These are phyloP conservation scores for Ferdinandea cuprea DNA, from an alignment of 2,888 invertebrate species.

Conservation along the genomic window DNA sequence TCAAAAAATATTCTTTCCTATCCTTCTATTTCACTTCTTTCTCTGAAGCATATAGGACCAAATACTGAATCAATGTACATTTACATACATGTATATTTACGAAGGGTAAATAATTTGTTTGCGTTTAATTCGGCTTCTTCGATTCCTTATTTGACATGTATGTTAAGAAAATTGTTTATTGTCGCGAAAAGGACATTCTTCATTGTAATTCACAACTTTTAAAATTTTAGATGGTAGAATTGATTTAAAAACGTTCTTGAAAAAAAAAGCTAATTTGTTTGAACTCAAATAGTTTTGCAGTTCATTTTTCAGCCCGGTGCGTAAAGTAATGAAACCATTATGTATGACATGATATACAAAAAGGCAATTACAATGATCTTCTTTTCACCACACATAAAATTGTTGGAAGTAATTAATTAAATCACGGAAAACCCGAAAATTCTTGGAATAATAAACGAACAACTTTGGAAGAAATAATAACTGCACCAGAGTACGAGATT, in stretches of 20 bases:
- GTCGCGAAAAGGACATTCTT: slow-evolving; percentile 39
- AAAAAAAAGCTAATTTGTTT: slow-evolving; percentile 6
- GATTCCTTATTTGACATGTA: slow-evolving; percentile 20
- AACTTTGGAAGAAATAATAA: neutral
- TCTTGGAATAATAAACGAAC: neutral
- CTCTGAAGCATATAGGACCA: slow-evolving; percentile 21
- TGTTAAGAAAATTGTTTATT: slow-evolving; percentile 21
- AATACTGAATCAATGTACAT: slow-evolving; percentile 32
- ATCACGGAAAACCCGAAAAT: neutral
- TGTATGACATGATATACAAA: slow-evolving; percentile 47
- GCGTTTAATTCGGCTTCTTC: slow-evolving; percentile 22
- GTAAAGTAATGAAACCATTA: slow-evolving; percentile 69
- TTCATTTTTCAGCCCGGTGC: slow-evolving; percentile 63
- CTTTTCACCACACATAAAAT: slow-evolving; percentile 41
- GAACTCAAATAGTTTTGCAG: neutral
- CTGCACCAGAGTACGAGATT: slow-evolving; percentile 3
- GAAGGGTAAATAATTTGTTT: slow-evolving; percentile 18
- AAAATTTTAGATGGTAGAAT: slow-evolving; percentile 26
- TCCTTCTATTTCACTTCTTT: slow-evolving; percentile 9
- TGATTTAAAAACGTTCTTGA: slow-evolving; percentile 9
- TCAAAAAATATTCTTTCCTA: slow-evolving; percentile 17
- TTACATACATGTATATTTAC: slow-evolving; percentile 26
- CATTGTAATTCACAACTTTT: slow-evolving; percentile 44
- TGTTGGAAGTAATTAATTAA: slow-evolving; percentile 1
- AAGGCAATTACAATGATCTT: slow-evolving; percentile 25